Evolutionary conservation across 92 coral and sea anemone species (phyloP).

Genomic region (Actinostola sp.): DNA sequence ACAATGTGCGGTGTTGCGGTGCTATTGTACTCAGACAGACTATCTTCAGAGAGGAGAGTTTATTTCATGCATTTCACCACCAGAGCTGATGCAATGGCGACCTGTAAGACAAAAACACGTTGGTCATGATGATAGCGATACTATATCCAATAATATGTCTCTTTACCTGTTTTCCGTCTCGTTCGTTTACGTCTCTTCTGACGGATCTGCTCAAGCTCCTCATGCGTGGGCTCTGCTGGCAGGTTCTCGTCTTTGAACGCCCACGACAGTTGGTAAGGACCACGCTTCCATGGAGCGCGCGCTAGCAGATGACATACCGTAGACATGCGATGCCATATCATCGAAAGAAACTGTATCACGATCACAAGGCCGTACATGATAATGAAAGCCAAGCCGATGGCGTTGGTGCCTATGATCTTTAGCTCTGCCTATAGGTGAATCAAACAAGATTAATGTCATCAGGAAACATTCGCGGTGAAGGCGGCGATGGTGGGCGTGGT

Average conservation of each 20-base stretch:
- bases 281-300: slow-evolving; percentile 95
- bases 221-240: slow-evolving; percentile 71
- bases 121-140: background rate
- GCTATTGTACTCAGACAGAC: slow-evolving; percentile 4
- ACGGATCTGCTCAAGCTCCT: slow-evolving; percentile 62
- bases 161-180: slow-evolving; percentile 23
- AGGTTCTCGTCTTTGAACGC: slow-evolving; percentile 77
- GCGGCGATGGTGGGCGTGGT: too few species aligned
- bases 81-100: background rate
- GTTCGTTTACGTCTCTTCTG: slow-evolving; percentile 34
- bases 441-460: too few species aligned
- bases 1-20: slow-evolving; percentile 4
- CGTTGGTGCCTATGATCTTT: slow-evolving; percentile 64
- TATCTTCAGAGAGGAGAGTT: background rate
- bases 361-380: slow-evolving; percentile 70
- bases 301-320: slow-evolving; percentile 88
- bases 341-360: slow-evolving; percentile 76
- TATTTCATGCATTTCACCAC: background rate
- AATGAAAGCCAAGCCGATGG: slow-evolving; percentile 82
- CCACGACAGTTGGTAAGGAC: slow-evolving; percentile 68
- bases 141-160: background rate
- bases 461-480: too few species aligned
- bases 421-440: slow-evolving; percentile 24
- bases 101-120: background rate
- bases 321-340: slow-evolving; percentile 85